Percentiles rank a stretch among this genome's conserved stretches.
Conservation (phyloP, 2,113 vertebrate species). For the Ictalurus punctatus region DNA sequence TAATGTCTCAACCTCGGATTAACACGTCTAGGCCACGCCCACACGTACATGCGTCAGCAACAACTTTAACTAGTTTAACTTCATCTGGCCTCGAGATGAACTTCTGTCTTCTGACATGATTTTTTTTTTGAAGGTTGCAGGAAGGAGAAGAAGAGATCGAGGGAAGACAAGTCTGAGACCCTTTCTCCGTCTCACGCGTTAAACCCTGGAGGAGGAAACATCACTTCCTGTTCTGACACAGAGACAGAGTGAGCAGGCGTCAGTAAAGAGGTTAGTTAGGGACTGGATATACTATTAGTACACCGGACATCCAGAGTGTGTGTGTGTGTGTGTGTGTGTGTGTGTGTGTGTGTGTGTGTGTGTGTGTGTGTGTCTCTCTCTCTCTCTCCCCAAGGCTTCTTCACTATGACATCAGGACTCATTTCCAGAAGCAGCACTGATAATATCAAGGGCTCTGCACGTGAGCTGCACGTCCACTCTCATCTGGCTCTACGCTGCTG, state of each 20-base stretch:
- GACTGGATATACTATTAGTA: constrained; percentile 13
- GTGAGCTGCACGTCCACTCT: not conserved
- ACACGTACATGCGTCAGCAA: too few species aligned
- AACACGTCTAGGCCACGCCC: not conserved
- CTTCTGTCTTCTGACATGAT: not conserved
- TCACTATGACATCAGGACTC: not conserved
- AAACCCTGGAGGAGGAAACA: constrained; percentile 19
- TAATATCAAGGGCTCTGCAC: not conserved
- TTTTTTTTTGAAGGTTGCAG: not conserved
- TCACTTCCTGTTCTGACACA: constrained; percentile 40
- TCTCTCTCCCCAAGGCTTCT: not conserved
- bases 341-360: not conserved
- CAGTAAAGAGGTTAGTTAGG: constrained; percentile 34
- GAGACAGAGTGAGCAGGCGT: constrained; percentile 11
- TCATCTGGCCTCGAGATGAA: not conserved
- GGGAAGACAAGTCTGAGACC: not conserved
- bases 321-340: not conserved
- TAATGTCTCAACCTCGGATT: not conserved
- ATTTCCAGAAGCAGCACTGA: not conserved
- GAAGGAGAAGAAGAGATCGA: not conserved
- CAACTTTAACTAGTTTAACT: too few species aligned
- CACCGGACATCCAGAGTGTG: not conserved
- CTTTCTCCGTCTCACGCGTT: not conserved
- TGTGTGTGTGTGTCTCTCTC: not conserved
- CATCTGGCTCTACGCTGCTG: not conserved